Evolutionary conservation across 2,797 vertebrate genomes (phyloP).

Genomic region (Melanotaenia boesemani): DNA sequence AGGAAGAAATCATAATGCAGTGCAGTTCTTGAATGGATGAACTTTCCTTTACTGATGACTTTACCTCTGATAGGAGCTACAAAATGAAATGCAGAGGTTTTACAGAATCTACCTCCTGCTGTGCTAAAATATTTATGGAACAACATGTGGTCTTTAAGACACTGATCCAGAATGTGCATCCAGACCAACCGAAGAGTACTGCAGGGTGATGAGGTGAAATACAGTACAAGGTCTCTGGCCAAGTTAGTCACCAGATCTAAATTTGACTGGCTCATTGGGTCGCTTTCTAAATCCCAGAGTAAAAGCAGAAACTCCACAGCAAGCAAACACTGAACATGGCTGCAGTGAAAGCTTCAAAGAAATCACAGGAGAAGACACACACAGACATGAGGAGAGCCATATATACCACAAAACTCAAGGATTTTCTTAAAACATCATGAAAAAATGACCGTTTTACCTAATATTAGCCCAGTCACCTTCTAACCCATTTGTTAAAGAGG

Average conservation of each 20-base stretch:
- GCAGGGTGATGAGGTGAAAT: neutral
- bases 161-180: neutral
- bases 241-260: neutral
- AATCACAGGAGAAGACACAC: neutral
- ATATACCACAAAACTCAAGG: neutral
- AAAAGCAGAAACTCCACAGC: neutral
- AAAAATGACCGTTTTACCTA: neutral
- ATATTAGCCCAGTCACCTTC: neutral
- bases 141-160: neutral
- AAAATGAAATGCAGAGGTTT: neutral
- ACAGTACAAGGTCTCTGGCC: neutral
- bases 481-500: neutral
- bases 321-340: neutral
- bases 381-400: neutral
- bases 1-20: neutral
- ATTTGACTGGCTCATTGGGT: neutral
- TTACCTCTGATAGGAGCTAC: neutral
- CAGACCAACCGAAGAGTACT: neutral
- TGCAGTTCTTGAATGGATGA: neutral
- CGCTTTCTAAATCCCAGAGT: neutral
- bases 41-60: neutral
- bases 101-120: neutral
- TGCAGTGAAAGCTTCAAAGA: neutral
- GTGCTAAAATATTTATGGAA: neutral
- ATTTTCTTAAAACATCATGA: neutral